Evolutionary conservation across 2,797 vertebrate species (phyloP).

Genomic region (Cyprinella venusta): DNA sequence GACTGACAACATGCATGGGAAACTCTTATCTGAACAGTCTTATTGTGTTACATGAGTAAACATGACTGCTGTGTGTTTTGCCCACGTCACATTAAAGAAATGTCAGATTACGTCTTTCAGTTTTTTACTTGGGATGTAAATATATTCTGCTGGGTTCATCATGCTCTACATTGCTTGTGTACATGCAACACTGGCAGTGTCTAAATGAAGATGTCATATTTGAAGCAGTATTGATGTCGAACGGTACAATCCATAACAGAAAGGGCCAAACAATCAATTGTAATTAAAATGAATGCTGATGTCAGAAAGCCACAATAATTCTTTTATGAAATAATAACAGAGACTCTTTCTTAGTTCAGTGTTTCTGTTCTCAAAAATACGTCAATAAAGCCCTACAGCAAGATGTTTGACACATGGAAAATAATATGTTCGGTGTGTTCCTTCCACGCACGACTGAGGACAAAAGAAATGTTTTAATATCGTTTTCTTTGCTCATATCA

Average conservation of each 20-base stretch:
- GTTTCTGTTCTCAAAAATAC: slow-evolving; percentile 30
- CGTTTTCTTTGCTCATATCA: slow-evolving; percentile 29
- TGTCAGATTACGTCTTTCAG: slow-evolving; percentile 5
- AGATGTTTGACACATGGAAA: background rate
- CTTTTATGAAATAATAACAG: background rate
- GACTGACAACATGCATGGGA: slow-evolving; percentile 50
- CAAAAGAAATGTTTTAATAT: slow-evolving; percentile 33
- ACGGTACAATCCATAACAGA: slow-evolving; percentile 12
- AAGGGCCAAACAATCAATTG: slow-evolving; percentile 24
- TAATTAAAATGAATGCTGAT: slow-evolving; percentile 29
- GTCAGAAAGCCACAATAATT: slow-evolving; percentile 6
- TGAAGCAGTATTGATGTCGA: slow-evolving; percentile 13
- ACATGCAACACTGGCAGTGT: slow-evolving; percentile 2
- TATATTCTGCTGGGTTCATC: slow-evolving; percentile 12
- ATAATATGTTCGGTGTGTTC: background rate
- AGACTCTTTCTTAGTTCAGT: slow-evolving; percentile 45
- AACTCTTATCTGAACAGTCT: slow-evolving; percentile 30
- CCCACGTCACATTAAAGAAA: slow-evolving; percentile 3
- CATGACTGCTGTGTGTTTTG: slow-evolving; percentile 29
- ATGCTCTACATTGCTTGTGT: background rate
- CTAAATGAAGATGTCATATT: slow-evolving; percentile 13
- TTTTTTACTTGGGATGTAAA: slow-evolving; percentile 15
- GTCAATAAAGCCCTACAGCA: slow-evolving; percentile 37
- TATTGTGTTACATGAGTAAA: slow-evolving; percentile 37
- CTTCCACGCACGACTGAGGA: slow-evolving; percentile 15